Evolutionary conservation across 2,797 vertebrate genomes (phyloP).

Genomic region (Catostomus latipinnis): DNA sequence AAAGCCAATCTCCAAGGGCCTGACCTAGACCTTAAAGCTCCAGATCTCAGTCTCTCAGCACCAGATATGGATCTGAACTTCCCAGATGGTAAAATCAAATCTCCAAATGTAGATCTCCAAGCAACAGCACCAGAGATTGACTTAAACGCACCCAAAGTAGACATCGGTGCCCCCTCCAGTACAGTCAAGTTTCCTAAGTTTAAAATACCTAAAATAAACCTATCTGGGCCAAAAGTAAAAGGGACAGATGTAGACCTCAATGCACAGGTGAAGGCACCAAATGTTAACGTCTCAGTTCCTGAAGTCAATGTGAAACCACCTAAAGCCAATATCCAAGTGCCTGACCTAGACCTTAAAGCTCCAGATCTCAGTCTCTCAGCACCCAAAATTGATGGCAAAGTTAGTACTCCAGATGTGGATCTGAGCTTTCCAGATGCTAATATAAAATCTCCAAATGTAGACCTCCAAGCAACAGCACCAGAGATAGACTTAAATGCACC

Average conservation of each 20-base stretch:
- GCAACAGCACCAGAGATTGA: no score
- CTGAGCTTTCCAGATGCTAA: conserved; percentile 45
- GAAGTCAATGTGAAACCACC: no score
- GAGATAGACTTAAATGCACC: conserved; percentile 52
- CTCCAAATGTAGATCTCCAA: conserved; percentile 59
- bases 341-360: conserved; percentile 50
- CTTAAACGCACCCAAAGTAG: no score
- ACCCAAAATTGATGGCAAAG: conserved; percentile 24
- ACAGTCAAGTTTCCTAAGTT: conserved; percentile 52
- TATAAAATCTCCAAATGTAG: conserved; percentile 57
- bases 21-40: conserved; percentile 12
- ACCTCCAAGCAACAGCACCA: conserved; percentile 61
- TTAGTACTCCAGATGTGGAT: conserved; percentile 25
- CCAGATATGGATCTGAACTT: conserved; percentile 46
- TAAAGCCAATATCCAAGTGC: not conserved
- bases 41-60: conserved; percentile 45
- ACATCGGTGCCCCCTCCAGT: no score
- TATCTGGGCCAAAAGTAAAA: conserved; percentile 66
- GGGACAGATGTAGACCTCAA: conserved; percentile 58
- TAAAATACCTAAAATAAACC: conserved; percentile 53
- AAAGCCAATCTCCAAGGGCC: conserved; percentile 32
- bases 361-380: conserved; percentile 43
- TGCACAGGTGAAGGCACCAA: conserved; percentile 49
- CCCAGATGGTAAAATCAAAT: conserved; percentile 42
- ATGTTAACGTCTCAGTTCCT: conserved; percentile 17